Percentiles rank a stretch among this genome's conserved stretches.
These are phyloP conservation scores for Dryobota labecula DNA, from an alignment of 2,888 invertebrate species.

Conservation along the genomic window DNA sequence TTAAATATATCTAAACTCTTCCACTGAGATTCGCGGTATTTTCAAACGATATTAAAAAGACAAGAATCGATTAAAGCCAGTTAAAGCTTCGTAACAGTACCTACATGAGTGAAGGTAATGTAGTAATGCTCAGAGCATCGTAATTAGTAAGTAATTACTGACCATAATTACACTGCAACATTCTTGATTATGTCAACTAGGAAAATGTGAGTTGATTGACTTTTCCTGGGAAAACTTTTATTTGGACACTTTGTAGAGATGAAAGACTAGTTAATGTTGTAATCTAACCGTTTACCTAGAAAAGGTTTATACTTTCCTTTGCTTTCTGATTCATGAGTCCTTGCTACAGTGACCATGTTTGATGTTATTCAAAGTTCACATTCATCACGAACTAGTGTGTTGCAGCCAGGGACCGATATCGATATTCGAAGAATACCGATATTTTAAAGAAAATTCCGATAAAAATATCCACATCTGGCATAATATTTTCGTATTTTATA, in stretches of 20 bases:
- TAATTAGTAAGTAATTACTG: constrained; percentile 21
- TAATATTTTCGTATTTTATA: no score
- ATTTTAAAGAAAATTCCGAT: no score
- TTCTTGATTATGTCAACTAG: constrained; percentile 13
- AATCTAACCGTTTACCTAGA: no score
- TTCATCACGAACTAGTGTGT: no score
- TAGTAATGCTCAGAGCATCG: not conserved
- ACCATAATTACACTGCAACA: constrained; percentile 7
- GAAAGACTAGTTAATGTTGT: no score
- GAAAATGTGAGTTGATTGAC: not conserved
- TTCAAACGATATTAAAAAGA: not conserved
- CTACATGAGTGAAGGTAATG: not conserved
- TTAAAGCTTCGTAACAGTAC: constrained; percentile 6
- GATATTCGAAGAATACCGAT: no score
- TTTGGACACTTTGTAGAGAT: not conserved
- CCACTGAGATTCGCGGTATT: not conserved
- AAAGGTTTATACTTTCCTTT: no score
- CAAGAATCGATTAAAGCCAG: not conserved
- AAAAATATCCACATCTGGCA: no score
- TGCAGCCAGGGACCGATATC: no score
- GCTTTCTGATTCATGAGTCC: no score
- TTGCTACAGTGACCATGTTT: no score
- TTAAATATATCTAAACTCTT: not conserved
- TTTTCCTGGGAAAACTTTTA: not conserved
- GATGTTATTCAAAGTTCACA: no score